Base-by-base conservation (phyloP, 2,113 vertebrate genomes). In the Actinemys pallida region DNA sequence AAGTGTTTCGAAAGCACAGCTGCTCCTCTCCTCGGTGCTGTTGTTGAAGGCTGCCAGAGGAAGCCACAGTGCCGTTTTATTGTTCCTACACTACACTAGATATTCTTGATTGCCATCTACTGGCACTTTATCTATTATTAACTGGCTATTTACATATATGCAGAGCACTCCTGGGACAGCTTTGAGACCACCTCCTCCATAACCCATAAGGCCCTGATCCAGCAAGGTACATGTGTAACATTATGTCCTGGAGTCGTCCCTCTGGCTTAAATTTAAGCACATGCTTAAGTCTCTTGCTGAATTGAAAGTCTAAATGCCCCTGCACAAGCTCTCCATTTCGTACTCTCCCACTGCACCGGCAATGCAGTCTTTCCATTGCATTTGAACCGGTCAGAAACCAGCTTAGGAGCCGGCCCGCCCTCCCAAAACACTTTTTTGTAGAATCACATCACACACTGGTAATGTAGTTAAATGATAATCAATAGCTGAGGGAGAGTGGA, bases 241-340 rank as follows among this genome's bases (percentile, higher is more conserved):
- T 25, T 2, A 20, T 4, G 1, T 0, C 0, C 0, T 10, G 83
- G 42, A 39, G 53, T 0, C 0, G 22, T 27, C n/a, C 42, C 42
- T 2, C 54, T 2, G 4, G 76, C 83, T 17, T 24, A 5, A 22
- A 12, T 0, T 8, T 54, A 8, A 47, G 0, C 39, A 1, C 4
- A 2, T 3, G 5, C 39, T 5, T 27, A 5, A n/a, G n/a, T 39
- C 12, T 16, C 75, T 25, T 5, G 27, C 75, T 27, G 42, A 45
- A 42, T 42, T 75, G 8, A 75, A 13, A 9, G 86, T 53, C 20
- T 19, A 59, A 2, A 0, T 2, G 19, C 25, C 22, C 12, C 27
- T 1, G 25, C 0, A 1, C 0, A 0, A 72, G 2, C 13, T 72
- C 56, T 6, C 31, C 11, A 1, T 56, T 5, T 25, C 50, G 0